Conservation (phyloP, 1,140 invertebrate genomes). For the Cotesia chilonis region DNA sequence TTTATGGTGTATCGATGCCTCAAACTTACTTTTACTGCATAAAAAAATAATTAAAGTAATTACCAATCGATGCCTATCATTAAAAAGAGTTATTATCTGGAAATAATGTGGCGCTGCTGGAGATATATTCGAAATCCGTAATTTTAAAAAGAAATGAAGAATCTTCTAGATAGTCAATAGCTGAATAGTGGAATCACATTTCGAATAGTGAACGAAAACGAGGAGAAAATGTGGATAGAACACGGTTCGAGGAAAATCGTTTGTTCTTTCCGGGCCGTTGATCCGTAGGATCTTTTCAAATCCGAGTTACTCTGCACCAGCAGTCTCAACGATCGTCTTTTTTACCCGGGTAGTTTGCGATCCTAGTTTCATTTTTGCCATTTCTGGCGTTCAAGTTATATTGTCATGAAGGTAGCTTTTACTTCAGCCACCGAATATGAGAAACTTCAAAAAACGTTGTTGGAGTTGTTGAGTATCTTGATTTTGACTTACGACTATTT, state of each 20-base stretch:
- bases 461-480: conserved; percentile 33
- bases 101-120: too few species aligned
- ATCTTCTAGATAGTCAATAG: conserved; percentile 42
- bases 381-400: conserved; percentile 24
- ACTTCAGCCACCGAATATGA: background rate
- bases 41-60: background rate
- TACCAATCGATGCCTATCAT: background rate
- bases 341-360: conserved; percentile 11
- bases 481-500: conserved; percentile 30
- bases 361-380: conserved; percentile 33
- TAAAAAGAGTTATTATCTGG: too few species aligned
- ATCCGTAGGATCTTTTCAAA: conserved; percentile 65
- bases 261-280: conserved; percentile 64
- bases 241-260: conserved; percentile 63
- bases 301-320: conserved; percentile 59
- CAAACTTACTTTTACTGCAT: background rate
- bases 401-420: background rate
- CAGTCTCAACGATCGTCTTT: conserved; percentile 17
- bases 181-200: conserved; percentile 36
- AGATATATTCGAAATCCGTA: background rate
- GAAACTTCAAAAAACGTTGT: conserved; percentile 45
- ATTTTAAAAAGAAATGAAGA: background rate
- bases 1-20: background rate
- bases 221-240: conserved; percentile 53
- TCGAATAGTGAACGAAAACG: conserved; percentile 41